Percentiles rank a stretch among this genome's conserved stretches.
Conservation (phyloP, 1,140 invertebrate species). For the Euura lappo region DNA sequence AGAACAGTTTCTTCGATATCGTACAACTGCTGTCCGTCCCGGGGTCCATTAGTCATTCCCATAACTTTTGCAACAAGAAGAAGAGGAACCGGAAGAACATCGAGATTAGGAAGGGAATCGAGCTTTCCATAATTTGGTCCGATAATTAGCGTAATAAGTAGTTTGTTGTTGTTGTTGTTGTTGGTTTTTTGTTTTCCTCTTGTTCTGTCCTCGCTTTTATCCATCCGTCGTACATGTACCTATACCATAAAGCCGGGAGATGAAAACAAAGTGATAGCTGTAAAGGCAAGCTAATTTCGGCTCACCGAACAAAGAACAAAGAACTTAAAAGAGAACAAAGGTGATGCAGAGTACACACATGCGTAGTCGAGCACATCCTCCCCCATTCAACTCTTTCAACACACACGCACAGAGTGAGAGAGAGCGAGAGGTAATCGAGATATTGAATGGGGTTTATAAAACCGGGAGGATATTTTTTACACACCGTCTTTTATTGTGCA, state of each 20-base stretch:
- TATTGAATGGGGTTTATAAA: too few species aligned
- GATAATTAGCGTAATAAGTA: constrained; percentile 3
- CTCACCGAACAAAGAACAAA: background rate
- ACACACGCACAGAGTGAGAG: too few species aligned
- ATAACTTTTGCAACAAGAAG: background rate
- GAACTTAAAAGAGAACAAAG: background rate
- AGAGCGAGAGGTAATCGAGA: too few species aligned
- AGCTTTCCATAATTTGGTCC: background rate
- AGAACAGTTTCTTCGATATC: constrained; percentile 12
- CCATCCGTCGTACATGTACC: background rate
- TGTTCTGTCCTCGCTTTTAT: too few species aligned
- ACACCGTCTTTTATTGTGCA: too few species aligned
- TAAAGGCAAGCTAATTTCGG: background rate
- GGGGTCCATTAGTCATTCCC: background rate
- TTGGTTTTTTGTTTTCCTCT: too few species aligned
- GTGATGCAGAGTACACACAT: background rate
- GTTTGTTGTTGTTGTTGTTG: background rate
- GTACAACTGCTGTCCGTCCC: background rate
- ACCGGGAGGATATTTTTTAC: too few species aligned
- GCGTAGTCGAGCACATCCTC: constrained; percentile 1
- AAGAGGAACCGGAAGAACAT: background rate
- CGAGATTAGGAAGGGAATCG: background rate
- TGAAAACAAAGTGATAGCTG: background rate
- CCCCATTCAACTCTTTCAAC: constrained; percentile 1
- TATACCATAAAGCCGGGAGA: background rate